phyloP scores from a whole-genome alignment of 1,140 invertebrate species.

The Gryon sp. region DNA sequence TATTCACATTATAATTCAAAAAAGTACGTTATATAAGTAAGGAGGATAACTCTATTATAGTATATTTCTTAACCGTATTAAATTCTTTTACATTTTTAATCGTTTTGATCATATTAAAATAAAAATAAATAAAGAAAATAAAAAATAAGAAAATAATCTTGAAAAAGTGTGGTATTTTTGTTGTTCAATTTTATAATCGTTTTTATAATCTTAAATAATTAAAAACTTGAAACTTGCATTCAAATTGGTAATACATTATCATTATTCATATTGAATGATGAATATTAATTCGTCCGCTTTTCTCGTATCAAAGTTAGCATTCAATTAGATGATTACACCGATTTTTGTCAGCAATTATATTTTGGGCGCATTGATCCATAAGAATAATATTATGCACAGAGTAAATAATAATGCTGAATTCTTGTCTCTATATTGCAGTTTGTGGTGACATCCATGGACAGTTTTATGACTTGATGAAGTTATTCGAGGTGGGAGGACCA shows the following conservation, averaged over 20 bases:
- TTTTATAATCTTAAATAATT: no score
- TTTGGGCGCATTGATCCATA: neutral
- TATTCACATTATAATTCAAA: no score
- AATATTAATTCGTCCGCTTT: conserved; percentile 39
- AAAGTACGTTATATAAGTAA: no score
- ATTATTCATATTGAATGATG: conserved; percentile 32
- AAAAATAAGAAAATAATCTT: no score
- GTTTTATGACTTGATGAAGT: conserved; percentile 99
- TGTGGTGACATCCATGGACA: conserved; percentile 99
- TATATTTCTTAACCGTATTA: no score
- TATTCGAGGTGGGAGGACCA: conserved; percentile 99
- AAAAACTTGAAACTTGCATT: neutral
- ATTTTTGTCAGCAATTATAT: conserved; percentile 12
- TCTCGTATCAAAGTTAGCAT: conserved; percentile 30
- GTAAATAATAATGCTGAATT: conserved; percentile 22
- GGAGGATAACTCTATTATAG: no score
- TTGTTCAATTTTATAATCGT: no score
- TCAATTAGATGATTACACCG: conserved; percentile 28
- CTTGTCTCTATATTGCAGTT: conserved; percentile 83
- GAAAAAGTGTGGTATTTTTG: no score
- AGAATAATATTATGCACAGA: neutral
- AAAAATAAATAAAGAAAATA: no score
- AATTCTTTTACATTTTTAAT: no score
- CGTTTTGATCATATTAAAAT: no score
- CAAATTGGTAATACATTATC: conserved; percentile 45